Evolutionary conservation across 2,888 invertebrate species (phyloP).

Genomic region (Ochropacha duplaris): DNA sequence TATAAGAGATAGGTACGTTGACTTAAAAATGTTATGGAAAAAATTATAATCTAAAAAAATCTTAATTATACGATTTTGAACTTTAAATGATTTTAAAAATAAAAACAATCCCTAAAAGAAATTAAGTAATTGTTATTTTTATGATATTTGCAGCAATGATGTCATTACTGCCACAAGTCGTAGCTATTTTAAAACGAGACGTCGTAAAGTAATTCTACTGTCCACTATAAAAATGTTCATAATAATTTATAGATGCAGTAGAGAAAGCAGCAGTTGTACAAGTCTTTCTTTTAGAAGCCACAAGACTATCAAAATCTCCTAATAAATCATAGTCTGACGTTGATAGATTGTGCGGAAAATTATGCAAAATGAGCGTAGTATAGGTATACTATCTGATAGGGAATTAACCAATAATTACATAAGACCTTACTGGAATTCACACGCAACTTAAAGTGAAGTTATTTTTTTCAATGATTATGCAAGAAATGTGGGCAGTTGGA

Average conservation of each 20-base stretch:
- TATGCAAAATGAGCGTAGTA: not conserved
- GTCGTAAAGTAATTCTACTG: conserved; percentile 27
- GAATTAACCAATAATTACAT: not conserved
- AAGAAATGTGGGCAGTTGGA: not conserved
- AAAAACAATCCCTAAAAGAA: too few relatives aligned
- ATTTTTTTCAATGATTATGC: not conserved
- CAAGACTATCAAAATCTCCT: not conserved
- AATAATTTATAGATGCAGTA: conserved; percentile 29
- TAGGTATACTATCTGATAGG: not conserved
- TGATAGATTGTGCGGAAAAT: conserved; percentile 10
- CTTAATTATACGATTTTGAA: too few relatives aligned
- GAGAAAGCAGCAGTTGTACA: conserved; percentile 24
- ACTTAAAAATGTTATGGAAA: too few relatives aligned
- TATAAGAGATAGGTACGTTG: too few relatives aligned
- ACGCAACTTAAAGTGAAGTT: not conserved
- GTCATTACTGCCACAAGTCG: not conserved
- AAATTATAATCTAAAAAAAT: too few relatives aligned
- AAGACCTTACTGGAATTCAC: not conserved
- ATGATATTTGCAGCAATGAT: not conserved
- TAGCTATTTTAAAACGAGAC: conserved; percentile 21
- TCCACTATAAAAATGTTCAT: conserved; percentile 26
- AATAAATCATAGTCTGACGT: conserved; percentile 8
- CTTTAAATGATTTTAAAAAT: too few relatives aligned
- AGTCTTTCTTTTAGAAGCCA: conserved; percentile 22
- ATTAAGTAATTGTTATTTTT: not conserved